Evolutionary conservation across 2,113 vertebrate species (phyloP), one percentile per base, ranked within the genome.

Genomic region (Cyphomyrus plagiostoma): DNA sequence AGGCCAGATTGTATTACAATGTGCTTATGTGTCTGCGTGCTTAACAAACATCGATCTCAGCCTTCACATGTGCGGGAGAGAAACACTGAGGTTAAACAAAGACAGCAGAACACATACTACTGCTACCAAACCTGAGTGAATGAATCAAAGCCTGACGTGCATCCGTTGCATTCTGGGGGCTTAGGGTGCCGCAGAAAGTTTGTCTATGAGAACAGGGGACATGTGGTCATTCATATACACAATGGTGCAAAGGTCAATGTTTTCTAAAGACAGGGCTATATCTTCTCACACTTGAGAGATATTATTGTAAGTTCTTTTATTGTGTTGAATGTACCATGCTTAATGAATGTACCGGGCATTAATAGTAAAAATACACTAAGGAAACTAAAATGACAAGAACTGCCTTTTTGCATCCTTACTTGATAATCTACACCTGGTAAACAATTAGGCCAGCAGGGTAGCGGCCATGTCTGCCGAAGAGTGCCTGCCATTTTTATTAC

Each of bases 401-500:
- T 30, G 2, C 15, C 4, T 45, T 82, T 82, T 17, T 21, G 39
- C 77, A 45, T 82, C 77, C 39, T 7, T 42, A 7, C 13, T n/a
- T 42, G 77, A 42, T 23, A 21, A 45, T 82, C 17, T 45, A 45
- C 35, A 35, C 77, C 77, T 82, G 77, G 5, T 45, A 80, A 39
- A n/a, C 15, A 39, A 62, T 58, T 17, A 39, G 70, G 70, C 15
- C 17, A 77, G 35, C 10, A 77, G 70, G 23, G 70, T 3, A 2
- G 35, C 9, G 30, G 30, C 3, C 3, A 39, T 77, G 70, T 39
- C 26, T 62, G 77, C 90, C 15, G 39, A 56, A 88, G 53, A 74
- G 84, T 85, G 77, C 17, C 26, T 84, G 42, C 53, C 77, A 21
- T 49, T 56, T 88, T 89, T 70, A 90, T 52, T 52, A 15, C 86